phyloP scores from a whole-genome alignment of 1,140 invertebrate genomes.

The Globodera rostochiensis region DNA sequence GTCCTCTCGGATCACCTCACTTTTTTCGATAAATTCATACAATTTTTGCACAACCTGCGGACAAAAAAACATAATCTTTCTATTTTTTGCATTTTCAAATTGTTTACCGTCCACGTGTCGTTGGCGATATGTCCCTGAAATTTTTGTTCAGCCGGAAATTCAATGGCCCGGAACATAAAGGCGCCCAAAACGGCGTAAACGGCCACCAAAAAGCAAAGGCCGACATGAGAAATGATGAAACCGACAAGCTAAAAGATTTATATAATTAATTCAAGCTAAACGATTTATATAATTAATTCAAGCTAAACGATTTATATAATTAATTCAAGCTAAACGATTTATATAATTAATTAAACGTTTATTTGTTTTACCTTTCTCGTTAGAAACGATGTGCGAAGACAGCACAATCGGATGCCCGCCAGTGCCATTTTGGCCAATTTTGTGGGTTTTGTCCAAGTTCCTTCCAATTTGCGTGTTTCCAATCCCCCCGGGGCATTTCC shows the following conservation, averaged over 20 bases:
- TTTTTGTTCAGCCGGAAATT: slow-evolving; percentile 72
- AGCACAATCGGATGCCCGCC: slow-evolving; percentile 14
- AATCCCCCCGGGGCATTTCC: slow-evolving; percentile 1
- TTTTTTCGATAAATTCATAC: slow-evolving; percentile 69
- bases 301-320: neutral
- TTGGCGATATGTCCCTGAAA: slow-evolving; percentile 66
- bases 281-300: neutral
- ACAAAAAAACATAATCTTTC: neutral
- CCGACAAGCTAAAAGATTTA: neutral
- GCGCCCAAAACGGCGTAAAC: slow-evolving; percentile 92
- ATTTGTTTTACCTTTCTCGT: slow-evolving; percentile 3
- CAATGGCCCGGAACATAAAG: slow-evolving; percentile 78
- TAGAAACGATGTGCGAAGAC: slow-evolving; percentile 25
- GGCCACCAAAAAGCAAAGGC: slow-evolving; percentile 88
- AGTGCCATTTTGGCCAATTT: slow-evolving; percentile 5
- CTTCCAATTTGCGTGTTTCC: slow-evolving; percentile 8
- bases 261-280: neutral
- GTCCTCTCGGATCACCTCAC: slow-evolving; percentile 75
- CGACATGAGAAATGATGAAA: slow-evolving; percentile 73
- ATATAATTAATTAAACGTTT: neutral
- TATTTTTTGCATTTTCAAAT: slow-evolving; percentile 34
- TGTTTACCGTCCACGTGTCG: slow-evolving; percentile 59
- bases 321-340: neutral
- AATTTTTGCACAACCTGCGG: slow-evolving; percentile 46
- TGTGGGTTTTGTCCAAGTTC: neutral